A percentile compares a stretch with the other conserved stretches of the same genome.
phyloP scores from a whole-genome alignment of 2,888 invertebrate species.

The Dione juno region DNA sequence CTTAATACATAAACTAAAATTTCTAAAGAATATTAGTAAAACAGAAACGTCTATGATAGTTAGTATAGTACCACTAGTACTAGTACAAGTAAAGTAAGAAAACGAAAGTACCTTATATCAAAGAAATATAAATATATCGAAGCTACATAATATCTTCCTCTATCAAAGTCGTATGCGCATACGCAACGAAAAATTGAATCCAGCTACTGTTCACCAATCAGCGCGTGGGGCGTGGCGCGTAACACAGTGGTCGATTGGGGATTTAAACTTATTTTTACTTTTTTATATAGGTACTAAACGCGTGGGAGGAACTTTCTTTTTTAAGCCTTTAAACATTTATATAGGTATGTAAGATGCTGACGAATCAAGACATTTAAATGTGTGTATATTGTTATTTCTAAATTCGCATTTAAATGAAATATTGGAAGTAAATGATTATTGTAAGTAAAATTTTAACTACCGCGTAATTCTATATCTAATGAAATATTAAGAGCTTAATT shows the following conservation, averaged over 20 bases:
- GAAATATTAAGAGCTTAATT: not conserved
- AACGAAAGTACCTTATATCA: not conserved
- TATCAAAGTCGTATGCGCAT: conserved; percentile 35
- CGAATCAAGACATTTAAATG: conserved; percentile 24
- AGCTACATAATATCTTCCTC: conserved; percentile 10
- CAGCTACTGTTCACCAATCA: conserved; percentile 77
- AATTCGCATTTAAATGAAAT: no score
- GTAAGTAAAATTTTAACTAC: no score
- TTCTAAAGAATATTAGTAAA: not conserved
- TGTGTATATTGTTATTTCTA: not conserved
- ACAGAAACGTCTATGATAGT: not conserved
- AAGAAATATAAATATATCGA: not conserved
- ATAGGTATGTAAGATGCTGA: conserved; percentile 67
- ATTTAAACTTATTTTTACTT: conserved; percentile 64
- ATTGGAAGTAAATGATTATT: no score
- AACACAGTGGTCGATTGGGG: conserved; percentile 73
- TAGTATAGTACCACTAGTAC: no score
- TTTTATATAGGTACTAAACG: conserved; percentile 56
- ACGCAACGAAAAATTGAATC: conserved; percentile 57
- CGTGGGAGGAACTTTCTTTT: conserved; percentile 82
- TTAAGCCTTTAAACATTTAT: conserved; percentile 62
- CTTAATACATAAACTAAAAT: not conserved
- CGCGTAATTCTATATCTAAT: not conserved
- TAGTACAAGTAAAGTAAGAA: no score
- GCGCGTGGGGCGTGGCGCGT: conserved; percentile 72